Evolutionary conservation across 2,888 invertebrate species (phyloP), one percentile per base, ranked within the genome.

Genomic region (Parnassius orleans): DNA sequence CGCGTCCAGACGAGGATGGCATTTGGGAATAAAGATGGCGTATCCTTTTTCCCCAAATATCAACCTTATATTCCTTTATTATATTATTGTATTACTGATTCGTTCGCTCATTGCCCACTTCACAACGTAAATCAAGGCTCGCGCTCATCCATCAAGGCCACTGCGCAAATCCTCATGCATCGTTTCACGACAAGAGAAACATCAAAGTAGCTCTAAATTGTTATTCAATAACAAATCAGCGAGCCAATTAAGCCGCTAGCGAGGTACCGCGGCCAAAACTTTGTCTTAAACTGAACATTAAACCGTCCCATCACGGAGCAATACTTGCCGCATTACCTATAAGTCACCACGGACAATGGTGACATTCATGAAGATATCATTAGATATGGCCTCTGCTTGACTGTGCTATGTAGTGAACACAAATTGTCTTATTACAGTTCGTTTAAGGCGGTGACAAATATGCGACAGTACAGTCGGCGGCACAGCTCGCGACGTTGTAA

Each of bases 341-440:
- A 85, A 80, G 79, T 85, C 82, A 80, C 69, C 62, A 55, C 66
- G 71, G 67, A 87, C 87, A 87, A 87, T 86, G 76, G 81, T 68
- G 69, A 67, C 77, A 78, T 75, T 73, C 77, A 76, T 82, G 81
- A 81, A 78, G 76, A 74, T 78, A 76, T 84, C 83, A 84, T 86
- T 84, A 82, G 79, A 79, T 80, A 83, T 83, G 87, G 86, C 88
- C 88, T 86, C 86, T 73, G 77, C 74, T 68, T 69, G 70, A 57
- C 59, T 61, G 66, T 63, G 78, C 79, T 80, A 81, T 78, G 86
- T 64, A 52, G 65, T 78, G 90, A 85, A 87, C 84, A 75, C 83
- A 81, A 88, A 90, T 90, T 68, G 78, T 75, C 84, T 84, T 72
- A 90, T 90, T 90, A 90, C 78, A 79, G 70, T 73, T 67, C 66